Base-by-base conservation (phyloP, 2,888 invertebrate genomes). In the Pardosa pseudoannulata region DNA sequence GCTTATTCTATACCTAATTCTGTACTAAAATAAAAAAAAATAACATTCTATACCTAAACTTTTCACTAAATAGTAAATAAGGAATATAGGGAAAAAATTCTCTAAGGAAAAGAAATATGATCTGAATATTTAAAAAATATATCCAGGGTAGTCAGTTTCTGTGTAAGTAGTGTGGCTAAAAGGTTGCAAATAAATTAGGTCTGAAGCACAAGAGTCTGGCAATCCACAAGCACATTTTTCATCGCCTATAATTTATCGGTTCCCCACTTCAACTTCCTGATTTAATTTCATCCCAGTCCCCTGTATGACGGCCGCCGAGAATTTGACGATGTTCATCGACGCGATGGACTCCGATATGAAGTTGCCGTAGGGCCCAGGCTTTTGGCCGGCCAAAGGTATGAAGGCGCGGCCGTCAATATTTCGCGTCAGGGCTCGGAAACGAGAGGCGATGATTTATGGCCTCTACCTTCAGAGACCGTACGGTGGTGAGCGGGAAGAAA, bases 401-500 rank as follows among this genome's bases (percentile, higher is more conserved):
- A 27, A 29, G 19, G 75, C 68, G 75, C 70, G 62, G 62, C 70
- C 75, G 82, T 82, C 82, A 82, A 82, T 82, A 75, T 65, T n/a
- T 29, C 13, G 31, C 71, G 72, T 72, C 79, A 56, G 11, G 19
- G 28, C 50, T 56, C n/a, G 56, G 56, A 56, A 56, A 56, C 56
- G 19, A 23, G 23, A 3, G 23, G 56, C 23, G 1, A 56, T 56
- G 56, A 56, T 82, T 82, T 82, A 82, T 82, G 28, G 62, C 39
- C 41, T 19, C 13, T 68, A 65, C 28, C 70, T 75, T 74, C 56
- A 80, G 73, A 70, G 74, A 68, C 36, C 31, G 23, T 74, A 56
- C 41, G 68, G 36, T n/a, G 32, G 39, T 32, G 65, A 31, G 39
- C 64, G 23, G 79, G 29, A 65, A 75, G 75, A 74, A 74, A 81